phyloP scores from a whole-genome alignment of 2,888 invertebrate genomes.

The Bombyx huttoni region DNA sequence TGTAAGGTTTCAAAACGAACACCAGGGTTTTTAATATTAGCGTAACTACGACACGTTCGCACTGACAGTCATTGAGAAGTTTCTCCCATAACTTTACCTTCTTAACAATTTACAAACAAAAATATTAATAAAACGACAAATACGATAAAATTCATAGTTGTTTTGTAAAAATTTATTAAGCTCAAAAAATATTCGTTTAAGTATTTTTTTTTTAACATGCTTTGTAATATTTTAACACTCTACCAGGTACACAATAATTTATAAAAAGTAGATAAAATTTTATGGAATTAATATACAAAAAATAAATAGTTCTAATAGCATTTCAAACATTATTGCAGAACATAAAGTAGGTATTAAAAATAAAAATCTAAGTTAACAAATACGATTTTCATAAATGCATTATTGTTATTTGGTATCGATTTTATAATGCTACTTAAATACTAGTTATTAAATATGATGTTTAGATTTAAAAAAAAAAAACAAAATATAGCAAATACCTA shows the following conservation, averaged over 20 bases:
- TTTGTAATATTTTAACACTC: neutral
- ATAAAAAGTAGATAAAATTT: neutral
- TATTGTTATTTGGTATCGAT: conserved; percentile 11
- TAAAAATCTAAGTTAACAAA: neutral
- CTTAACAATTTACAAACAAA: no score
- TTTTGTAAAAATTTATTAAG: no score
- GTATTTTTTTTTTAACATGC: no score
- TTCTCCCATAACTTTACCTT: no score
- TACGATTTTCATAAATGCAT: conserved; percentile 15
- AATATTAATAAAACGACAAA: no score
- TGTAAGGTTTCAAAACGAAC: no score
- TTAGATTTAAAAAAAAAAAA: neutral
- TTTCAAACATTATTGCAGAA: neutral
- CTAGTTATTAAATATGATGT: conserved; percentile 23
- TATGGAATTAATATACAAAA: neutral
- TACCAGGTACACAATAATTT: conserved; percentile 1
- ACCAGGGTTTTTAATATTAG: no score
- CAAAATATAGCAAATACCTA: no score
- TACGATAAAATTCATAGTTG: no score
- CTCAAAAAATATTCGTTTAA: neutral
- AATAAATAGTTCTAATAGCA: neutral
- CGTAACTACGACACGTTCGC: no score
- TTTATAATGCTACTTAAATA: conserved; percentile 15
- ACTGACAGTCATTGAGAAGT: no score
- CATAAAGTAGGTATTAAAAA: neutral